These are phyloP conservation scores for Planococcus citri DNA, from an alignment of 1,140 invertebrate genomes.

Conservation along the genomic window DNA sequence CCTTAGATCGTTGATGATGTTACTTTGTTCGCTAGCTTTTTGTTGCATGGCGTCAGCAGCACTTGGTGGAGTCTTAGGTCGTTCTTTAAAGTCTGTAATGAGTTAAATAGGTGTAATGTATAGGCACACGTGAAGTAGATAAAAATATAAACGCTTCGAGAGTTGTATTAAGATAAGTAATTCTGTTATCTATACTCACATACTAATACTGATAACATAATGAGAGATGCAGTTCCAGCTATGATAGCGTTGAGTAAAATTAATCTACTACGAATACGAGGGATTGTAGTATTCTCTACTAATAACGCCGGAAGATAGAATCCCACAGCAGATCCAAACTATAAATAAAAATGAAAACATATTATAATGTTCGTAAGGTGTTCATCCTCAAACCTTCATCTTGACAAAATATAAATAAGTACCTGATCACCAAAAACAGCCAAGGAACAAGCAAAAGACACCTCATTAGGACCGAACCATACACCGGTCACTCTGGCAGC, in stretches of 20 bases:
- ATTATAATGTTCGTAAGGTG: no score
- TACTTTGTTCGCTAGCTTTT: not conserved
- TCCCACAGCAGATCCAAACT: not conserved
- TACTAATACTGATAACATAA: not conserved
- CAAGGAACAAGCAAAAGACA: not conserved
- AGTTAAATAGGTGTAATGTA: no score
- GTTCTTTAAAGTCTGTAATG: not conserved
- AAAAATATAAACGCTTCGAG: no score
- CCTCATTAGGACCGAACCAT: constrained; percentile 1
- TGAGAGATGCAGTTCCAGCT: not conserved
- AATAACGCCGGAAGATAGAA: not conserved
- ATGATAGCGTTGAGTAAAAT: not conserved
- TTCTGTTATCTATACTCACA: not conserved
- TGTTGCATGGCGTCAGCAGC: not conserved
- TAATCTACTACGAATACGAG: not conserved
- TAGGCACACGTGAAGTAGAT: no score
- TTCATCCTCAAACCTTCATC: no score
- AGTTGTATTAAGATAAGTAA: no score
- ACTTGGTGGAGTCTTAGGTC: not conserved
- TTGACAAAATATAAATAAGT: not conserved
- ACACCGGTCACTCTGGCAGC: not conserved
- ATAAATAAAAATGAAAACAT: not conserved
- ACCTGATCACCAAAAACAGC: constrained; percentile 12
- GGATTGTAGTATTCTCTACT: not conserved
- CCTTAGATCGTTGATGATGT: constrained; percentile 45